phyloP scores from a whole-genome alignment of 2,113 vertebrate species.

The Serinus canaria region DNA sequence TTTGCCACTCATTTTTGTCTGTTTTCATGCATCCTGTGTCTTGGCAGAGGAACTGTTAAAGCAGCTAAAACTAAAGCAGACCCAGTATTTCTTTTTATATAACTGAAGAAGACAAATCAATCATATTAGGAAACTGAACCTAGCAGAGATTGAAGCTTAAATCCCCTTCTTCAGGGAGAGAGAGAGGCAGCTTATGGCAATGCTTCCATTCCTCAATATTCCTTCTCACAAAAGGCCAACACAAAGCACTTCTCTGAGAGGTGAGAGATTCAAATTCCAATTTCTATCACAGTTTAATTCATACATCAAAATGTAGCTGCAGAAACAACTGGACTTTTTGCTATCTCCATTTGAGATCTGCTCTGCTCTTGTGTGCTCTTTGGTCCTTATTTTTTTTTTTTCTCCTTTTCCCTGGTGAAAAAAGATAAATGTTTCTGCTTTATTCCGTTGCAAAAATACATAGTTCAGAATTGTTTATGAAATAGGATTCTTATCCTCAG shows the following conservation, averaged over 20 bases:
- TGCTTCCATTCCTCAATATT: not conserved
- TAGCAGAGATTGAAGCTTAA: not conserved
- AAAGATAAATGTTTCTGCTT: not conserved
- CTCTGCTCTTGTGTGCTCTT: not conserved
- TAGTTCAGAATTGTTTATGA: not conserved
- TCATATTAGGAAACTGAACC: not conserved
- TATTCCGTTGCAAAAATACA: not conserved
- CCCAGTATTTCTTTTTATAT: not conserved
- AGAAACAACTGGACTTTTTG: not conserved
- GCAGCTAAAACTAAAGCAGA: not conserved
- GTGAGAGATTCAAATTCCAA: not conserved
- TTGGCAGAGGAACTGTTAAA: not conserved
- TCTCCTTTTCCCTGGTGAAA: not conserved
- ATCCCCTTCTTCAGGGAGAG: not conserved
- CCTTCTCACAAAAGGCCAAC: not conserved
- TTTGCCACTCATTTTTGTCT: not conserved
- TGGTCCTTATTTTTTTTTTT: not conserved
- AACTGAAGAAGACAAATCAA: not conserved
- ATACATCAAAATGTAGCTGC: not conserved
- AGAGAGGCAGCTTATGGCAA: not conserved
- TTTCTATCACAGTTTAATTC: not conserved
- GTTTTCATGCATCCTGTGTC: not conserved
- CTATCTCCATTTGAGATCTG: not conserved
- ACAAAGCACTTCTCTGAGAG: not conserved
- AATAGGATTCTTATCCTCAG: not conserved